phyloP scores from a whole-genome alignment of 2,888 invertebrate genomes.

The Pristionchus exspectatus region DNA sequence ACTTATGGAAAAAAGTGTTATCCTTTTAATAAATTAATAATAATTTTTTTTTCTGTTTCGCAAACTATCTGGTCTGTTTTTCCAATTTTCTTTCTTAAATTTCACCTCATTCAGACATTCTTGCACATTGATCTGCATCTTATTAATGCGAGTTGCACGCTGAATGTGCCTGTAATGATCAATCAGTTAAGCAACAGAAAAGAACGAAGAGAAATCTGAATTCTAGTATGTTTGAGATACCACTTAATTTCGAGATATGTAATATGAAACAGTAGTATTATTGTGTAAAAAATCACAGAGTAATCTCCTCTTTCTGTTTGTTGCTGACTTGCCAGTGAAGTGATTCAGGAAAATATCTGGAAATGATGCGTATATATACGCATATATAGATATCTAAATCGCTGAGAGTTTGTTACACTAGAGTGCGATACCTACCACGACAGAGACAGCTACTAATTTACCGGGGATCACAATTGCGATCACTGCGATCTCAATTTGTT shows the following conservation, averaged over 20 bases:
- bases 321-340: constrained; percentile 44
- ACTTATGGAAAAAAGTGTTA: too few species aligned
- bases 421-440: too few species aligned
- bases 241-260: constrained; percentile 28
- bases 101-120: constrained; percentile 26
- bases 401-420: neutral
- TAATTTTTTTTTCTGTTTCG: neutral
- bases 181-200: constrained; percentile 58
- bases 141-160: constrained; percentile 66
- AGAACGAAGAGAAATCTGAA: constrained; percentile 66
- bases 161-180: constrained; percentile 66
- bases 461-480: neutral
- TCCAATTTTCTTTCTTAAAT: neutral
- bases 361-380: too few species aligned
- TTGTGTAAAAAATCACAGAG: neutral
- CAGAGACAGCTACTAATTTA: neutral
- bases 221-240: constrained; percentile 7
- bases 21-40: neutral
- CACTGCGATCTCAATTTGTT: neutral
- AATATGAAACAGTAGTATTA: constrained; percentile 68
- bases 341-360: constrained; percentile 41
- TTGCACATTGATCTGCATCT: constrained; percentile 55
- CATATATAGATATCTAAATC: neutral
- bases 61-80: neutral
- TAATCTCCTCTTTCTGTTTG: constrained; percentile 25